These are phyloP conservation scores for Mus spicilegus DNA, from an alignment of 2,113 vertebrate genomes.

Conservation along the genomic window DNA sequence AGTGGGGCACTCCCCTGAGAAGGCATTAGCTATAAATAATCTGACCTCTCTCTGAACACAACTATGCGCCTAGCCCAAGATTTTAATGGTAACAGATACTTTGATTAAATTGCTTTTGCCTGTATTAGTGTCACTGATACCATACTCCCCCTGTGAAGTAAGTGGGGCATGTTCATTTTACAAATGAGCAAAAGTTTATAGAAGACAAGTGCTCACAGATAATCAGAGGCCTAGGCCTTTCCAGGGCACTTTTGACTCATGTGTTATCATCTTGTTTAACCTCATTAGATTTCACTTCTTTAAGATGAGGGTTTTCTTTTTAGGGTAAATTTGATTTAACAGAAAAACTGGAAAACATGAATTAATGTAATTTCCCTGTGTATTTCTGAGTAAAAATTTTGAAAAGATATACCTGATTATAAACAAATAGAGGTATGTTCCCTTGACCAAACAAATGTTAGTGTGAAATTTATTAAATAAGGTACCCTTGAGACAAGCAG, in stretches of 20 bases:
- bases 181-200: constrained; percentile 36
- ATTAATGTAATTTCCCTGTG: neutral
- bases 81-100: neutral
- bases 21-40: constrained; percentile 22
- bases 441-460: neutral
- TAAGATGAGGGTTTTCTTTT: neutral
- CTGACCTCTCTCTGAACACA: constrained; percentile 11
- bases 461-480: constrained; percentile 14
- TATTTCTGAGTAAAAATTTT: neutral
- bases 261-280: neutral
- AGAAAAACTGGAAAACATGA: neutral
- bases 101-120: constrained; percentile 55
- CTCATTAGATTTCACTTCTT: constrained; percentile 17
- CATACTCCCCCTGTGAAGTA: neutral
- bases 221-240: neutral
- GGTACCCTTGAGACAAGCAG: neutral
- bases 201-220: neutral
- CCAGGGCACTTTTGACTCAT: neutral
- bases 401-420: neutral
- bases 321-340: neutral
- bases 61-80: neutral
- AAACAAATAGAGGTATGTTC: neutral
- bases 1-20: neutral
- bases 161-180: constrained; percentile 25
- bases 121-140: neutral